phyloP scores from a whole-genome alignment of 2,888 invertebrate species.

The Hypercompe scribonia region DNA sequence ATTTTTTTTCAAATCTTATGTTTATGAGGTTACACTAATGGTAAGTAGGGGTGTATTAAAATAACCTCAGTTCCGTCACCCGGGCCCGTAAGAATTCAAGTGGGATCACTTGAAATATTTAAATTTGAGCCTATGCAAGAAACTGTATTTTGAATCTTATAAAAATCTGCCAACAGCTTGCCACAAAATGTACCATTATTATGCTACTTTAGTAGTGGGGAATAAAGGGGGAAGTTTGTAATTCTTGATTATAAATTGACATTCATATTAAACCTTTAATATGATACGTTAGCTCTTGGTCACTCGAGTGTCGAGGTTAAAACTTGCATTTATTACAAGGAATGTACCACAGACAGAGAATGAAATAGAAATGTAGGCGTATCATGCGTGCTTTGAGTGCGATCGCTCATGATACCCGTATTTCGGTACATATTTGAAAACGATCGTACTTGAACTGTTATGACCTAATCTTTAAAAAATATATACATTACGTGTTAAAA shows the following conservation, averaged over 20 bases:
- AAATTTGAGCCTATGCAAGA: not conserved
- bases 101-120: not conserved
- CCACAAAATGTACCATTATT: not conserved
- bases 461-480: too few relatives aligned
- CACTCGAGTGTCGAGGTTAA: conserved; percentile 10
- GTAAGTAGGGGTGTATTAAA: too few relatives aligned
- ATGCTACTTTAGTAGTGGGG: not conserved
- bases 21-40: not conserved
- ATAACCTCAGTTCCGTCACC: not conserved
- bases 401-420: too few relatives aligned
- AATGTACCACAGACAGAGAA: too few relatives aligned
- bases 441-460: too few relatives aligned
- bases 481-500: too few relatives aligned
- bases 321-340: not conserved
- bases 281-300: conserved; percentile 14
- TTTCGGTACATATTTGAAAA: too few relatives aligned
- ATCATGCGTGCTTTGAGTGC: too few relatives aligned
- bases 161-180: not conserved
- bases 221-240: not conserved
- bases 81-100: not conserved
- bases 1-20: not conserved
- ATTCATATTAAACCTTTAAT: conserved; percentile 14
- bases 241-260: not conserved
- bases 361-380: too few relatives aligned
- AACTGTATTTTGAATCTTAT: not conserved